Base-by-base conservation (phyloP, 2,888 invertebrate species). In the Scaptomyza reducta region DNA sequence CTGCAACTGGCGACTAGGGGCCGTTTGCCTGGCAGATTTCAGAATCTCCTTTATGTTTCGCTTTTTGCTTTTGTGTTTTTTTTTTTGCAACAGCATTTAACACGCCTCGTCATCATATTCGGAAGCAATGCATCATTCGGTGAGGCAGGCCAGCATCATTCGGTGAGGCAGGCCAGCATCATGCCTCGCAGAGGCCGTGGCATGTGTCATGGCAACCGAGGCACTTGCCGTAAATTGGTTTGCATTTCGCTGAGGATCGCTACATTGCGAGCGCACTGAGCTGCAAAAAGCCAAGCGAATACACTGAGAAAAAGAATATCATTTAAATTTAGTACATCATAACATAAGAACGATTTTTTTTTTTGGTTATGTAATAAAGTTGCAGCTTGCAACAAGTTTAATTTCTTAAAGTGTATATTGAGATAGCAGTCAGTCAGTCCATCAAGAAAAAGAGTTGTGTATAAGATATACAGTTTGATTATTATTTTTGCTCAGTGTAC, bases 191-290 rank as follows among this genome's bases (percentile, higher is more conserved):
- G 27, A 14, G 41, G 54, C 18, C 63, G 55, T 63, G 68, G 79
- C 79, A 84, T 87, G 84, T 82, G 85, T 79, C 84, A 82, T 79
- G 82, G 78, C 87, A 87, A 65, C 85, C 74, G 65, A 78, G 86
- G 85, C 85, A 87, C 82, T 84, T 85, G 82, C 84, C 87, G 69
- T 85, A 84, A 87, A 87, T 84, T 84, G 84, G 87, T 84, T 84
- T 84, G 85, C 84, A 77, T 84, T 77, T 70, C 67, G 54, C 79
- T 49, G 71, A 55, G 64, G 49, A 60, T 65, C 67, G 50, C 70
- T 41, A 6, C 49, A 35, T 29, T 16, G 40, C 40, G 31, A 16
- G 10, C 47, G 56, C 55, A 46, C 33, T 51, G 33, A 51, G 64
- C 51, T 51, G 53, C 49, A 51, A 11, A 47, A 16, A 38, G 9